Percentiles rank a stretch among this genome's conserved stretches.
phyloP scores from a whole-genome alignment of 2,888 invertebrate species.

The Cordilura impudica region DNA sequence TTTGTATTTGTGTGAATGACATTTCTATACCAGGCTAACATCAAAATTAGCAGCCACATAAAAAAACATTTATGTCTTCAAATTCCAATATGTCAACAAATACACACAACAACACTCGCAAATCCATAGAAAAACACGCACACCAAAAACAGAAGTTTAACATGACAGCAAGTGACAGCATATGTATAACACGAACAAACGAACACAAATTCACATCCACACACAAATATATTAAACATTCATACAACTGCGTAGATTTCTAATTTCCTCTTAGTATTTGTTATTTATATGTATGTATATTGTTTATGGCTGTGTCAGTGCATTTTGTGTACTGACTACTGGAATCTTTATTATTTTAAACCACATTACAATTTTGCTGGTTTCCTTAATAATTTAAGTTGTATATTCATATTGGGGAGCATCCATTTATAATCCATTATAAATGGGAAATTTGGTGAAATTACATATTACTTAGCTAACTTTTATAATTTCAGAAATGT shows the following conservation, averaged over 20 bases:
- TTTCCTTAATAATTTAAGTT: too few species aligned
- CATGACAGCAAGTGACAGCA: slow-evolving; percentile 70
- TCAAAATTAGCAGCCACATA: slow-evolving; percentile 2
- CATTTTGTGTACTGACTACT: too few species aligned
- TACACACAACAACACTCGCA: not conserved
- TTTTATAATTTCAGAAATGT: too few species aligned
- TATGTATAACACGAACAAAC: slow-evolving; percentile 38
- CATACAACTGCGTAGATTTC: not conserved
- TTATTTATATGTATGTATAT: not conserved
- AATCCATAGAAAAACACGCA: not conserved
- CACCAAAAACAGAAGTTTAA: slow-evolving; percentile 32
- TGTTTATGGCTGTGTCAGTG: too few species aligned
- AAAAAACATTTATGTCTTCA: not conserved
- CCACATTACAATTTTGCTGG: too few species aligned
- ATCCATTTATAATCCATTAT: too few species aligned
- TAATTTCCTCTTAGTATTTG: slow-evolving; percentile 5
- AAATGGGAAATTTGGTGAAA: too few species aligned
- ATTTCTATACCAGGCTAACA: slow-evolving; percentile 50
- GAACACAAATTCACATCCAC: not conserved
- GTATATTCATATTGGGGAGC: too few species aligned
- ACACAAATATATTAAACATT: too few species aligned
- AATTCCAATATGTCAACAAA: not conserved
- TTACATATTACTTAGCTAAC: too few species aligned
- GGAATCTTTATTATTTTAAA: too few species aligned
- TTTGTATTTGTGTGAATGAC: slow-evolving; percentile 54